Conservation (phyloP, 2,113 vertebrate genomes). For the Engystomops pustulosus region DNA sequence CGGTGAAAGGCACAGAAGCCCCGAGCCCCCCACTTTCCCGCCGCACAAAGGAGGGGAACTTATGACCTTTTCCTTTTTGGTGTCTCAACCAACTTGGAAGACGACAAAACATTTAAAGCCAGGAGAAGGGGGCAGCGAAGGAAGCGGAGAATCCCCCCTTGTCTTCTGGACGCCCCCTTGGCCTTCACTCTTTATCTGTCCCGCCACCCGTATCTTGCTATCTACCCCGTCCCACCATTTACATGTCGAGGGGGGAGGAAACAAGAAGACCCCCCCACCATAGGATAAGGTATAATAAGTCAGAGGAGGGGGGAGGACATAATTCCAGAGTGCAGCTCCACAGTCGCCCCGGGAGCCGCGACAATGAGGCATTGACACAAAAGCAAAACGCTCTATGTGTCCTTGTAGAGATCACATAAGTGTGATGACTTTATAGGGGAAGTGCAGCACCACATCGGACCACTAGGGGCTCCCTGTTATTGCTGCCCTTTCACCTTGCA, state of each 20-base stretch:
- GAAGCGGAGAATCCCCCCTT: conserved; percentile 11
- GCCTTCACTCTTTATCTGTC: conserved; percentile 22
- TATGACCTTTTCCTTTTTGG: conserved; percentile 51
- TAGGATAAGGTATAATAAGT: conserved; percentile 61
- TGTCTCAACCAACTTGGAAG: conserved; percentile 55
- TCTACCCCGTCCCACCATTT: conserved; percentile 8
- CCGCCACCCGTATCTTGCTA: conserved; percentile 11
- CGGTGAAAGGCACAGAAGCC: conserved; percentile 47
- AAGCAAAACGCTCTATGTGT: no score
- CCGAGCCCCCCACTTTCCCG: conserved; percentile 16
- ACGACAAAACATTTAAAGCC: conserved; percentile 42
- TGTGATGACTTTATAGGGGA: no score
- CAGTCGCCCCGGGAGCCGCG: conserved; percentile 64
- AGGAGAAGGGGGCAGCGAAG: conserved; percentile 6
- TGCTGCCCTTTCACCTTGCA: no score
- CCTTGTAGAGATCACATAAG: no score
- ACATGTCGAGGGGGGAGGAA: conserved; percentile 3
- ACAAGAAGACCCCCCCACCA: conserved; percentile 59
- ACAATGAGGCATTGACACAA: conserved; percentile 72
- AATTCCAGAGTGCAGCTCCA: conserved; percentile 65
- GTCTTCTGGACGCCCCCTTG: background rate
- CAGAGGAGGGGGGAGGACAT: conserved; percentile 63
- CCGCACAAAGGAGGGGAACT: conserved; percentile 48
- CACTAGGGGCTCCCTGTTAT: no score
- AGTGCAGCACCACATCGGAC: no score